A percentile compares a stretch with the other conserved stretches of the same genome.
Conservation (phyloP, 2,888 invertebrate species). For the Epistrophe eligans region DNA sequence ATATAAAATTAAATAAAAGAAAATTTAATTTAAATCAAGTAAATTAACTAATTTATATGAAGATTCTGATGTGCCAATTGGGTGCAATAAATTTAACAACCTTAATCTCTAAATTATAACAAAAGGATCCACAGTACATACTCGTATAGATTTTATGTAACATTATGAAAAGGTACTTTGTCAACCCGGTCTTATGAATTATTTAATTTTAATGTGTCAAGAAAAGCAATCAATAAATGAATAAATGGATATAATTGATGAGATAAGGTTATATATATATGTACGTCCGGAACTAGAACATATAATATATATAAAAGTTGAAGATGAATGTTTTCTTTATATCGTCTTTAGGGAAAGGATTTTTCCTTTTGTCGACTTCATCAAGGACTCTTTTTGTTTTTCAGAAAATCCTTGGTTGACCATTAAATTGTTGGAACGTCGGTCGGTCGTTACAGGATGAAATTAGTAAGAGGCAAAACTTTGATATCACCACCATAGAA, state of each 20-base stretch:
- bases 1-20: neutral
- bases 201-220: conserved; percentile 53
- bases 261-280: conserved; percentile 22
- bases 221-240: conserved; percentile 55
- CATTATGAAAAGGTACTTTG: neutral
- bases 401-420: neutral
- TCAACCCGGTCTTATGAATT: conserved; percentile 31
- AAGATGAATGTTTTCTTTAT: conserved; percentile 29
- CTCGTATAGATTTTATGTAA: no score
- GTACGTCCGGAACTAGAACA: no score
- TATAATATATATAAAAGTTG: neutral
- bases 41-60: conserved; percentile 29
- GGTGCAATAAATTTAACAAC: conserved; percentile 10
- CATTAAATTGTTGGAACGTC: neutral
- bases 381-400: conserved; percentile 1
- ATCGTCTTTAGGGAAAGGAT: neutral
- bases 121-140: neutral
- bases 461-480: conserved; percentile 14
- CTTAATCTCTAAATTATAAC: neutral
- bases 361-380: conserved; percentile 1
- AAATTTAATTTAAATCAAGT: conserved; percentile 22
- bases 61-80: conserved; percentile 16
- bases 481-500: conserved; percentile 8
- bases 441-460: neutral
- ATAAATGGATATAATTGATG: conserved; percentile 53